Evolutionary conservation across 2,113 vertebrate species (phyloP).

Genomic region (Bettongia penicillata): DNA sequence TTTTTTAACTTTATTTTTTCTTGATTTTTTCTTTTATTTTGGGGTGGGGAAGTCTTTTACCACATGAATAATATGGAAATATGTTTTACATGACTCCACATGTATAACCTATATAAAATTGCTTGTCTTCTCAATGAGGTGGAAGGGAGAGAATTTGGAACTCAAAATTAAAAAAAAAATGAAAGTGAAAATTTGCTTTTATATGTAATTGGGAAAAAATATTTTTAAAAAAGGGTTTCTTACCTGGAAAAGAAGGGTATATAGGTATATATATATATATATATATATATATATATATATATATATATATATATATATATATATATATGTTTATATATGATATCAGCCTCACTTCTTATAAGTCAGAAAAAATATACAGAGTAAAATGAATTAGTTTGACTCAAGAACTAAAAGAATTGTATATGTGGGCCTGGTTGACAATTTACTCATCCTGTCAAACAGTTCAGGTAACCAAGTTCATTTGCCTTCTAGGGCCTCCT

Average conservation of each 20-base stretch:
- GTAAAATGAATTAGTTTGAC: not conserved
- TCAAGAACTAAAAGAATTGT: not conserved
- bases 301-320: not conserved
- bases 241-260: not conserved
- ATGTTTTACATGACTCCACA: too few relatives aligned
- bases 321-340: not conserved
- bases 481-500: not conserved
- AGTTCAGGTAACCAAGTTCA: not conserved
- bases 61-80: too few relatives aligned
- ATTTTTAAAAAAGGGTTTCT: not conserved
- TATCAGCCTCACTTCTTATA: not conserved
- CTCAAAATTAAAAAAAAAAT: not conserved
- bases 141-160: not conserved
- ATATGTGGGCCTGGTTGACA: not conserved
- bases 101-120: not conserved
- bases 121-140: not conserved
- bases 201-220: not conserved
- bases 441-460: not conserved
- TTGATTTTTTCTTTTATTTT: too few relatives aligned
- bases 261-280: not conserved
- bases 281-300: too few relatives aligned
- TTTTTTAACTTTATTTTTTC: too few relatives aligned
- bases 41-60: too few relatives aligned
- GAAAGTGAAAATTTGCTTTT: not conserved
- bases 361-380: not conserved